Percentiles rank a stretch among this genome's conserved stretches.
phyloP scores from a whole-genome alignment of 1,140 invertebrate species.

The Sycophaga agraensis region DNA sequence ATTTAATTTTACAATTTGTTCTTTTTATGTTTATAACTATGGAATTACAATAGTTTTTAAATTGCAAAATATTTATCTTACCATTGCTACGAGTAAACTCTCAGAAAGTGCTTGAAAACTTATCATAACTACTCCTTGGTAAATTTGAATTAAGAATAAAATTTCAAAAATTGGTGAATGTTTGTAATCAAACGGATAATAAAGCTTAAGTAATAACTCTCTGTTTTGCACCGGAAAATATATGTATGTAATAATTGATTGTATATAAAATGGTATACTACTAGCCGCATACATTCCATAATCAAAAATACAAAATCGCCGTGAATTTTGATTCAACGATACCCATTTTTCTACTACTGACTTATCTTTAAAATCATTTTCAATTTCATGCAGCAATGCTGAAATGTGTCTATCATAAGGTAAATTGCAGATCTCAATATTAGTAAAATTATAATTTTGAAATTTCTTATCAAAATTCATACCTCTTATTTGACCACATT shows the following conservation, averaged over 20 bases:
- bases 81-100: background rate
- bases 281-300: background rate
- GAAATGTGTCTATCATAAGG: background rate
- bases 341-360: background rate
- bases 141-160: background rate
- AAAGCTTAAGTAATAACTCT: background rate
- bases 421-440: background rate
- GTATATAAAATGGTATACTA: background rate
- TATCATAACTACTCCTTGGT: background rate
- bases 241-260: background rate
- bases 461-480: background rate
- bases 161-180: slow-evolving; percentile 1
- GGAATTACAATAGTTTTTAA: no score
- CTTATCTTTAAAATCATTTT: background rate
- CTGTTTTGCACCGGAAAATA: background rate
- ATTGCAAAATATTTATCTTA: background rate
- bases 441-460: background rate
- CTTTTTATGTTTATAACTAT: no score
- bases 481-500: background rate
- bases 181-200: slow-evolving; percentile 17
- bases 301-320: background rate
- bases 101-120: background rate
- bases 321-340: background rate
- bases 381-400: slow-evolving; percentile 5
- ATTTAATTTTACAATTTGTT: no score